Evolutionary conservation across 1,140 invertebrate genomes (phyloP).

Genomic region (Hermetia illucens): DNA sequence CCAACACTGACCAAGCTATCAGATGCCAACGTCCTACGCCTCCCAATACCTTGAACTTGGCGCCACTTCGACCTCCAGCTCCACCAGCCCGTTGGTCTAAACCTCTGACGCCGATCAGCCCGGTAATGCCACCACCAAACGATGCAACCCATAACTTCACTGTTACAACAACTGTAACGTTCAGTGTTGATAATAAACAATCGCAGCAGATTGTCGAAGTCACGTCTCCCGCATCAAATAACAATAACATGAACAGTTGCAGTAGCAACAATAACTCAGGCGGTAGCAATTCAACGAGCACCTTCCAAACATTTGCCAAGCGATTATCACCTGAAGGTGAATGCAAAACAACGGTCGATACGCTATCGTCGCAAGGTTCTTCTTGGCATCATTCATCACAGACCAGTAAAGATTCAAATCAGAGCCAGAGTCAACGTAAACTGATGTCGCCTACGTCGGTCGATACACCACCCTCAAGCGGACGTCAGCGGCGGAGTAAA

Average conservation of each 20-base stretch:
- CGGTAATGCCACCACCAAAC: slow-evolving; percentile 48
- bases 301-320: slow-evolving; percentile 31
- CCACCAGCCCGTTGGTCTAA: slow-evolving; percentile 50
- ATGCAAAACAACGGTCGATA: slow-evolving; percentile 32
- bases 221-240: slow-evolving; percentile 18
- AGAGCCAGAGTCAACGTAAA: slow-evolving; percentile 19
- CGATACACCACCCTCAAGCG: slow-evolving; percentile 3
- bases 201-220: slow-evolving; percentile 32
- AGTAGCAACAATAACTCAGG: slow-evolving; percentile 20
- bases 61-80: slow-evolving; percentile 39
- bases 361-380: slow-evolving; percentile 32
- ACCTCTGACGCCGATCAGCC: slow-evolving; percentile 34
- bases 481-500: slow-evolving; percentile 11
- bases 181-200: slow-evolving; percentile 48
- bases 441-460: slow-evolving; percentile 14
- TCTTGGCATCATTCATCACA: slow-evolving; percentile 25
- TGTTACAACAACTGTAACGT: slow-evolving; percentile 68
- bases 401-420: slow-evolving; percentile 16
- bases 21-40: slow-evolving; percentile 60
- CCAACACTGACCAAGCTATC: slow-evolving; percentile 13
- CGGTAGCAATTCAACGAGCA: slow-evolving; percentile 19
- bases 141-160: slow-evolving; percentile 54
- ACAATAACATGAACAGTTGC: too few relatives aligned
- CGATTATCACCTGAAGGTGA: slow-evolving; percentile 36
- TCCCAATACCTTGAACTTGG: slow-evolving; percentile 65